These are phyloP conservation scores for Tetheella fluctuosa DNA, from an alignment of 2,888 invertebrate genomes.

Conservation along the genomic window DNA sequence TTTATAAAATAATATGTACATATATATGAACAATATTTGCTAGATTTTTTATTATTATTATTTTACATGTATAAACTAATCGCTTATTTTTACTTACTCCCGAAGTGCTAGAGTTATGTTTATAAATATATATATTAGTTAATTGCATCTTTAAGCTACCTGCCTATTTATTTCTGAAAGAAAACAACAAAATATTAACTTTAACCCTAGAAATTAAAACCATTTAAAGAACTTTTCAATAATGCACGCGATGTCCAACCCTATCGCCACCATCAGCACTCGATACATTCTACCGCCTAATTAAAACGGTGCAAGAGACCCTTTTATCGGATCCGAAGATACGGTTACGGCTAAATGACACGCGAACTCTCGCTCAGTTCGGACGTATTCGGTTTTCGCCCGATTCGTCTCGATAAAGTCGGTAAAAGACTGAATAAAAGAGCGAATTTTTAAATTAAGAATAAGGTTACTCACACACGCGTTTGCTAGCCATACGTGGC, in stretches of 20 bases:
- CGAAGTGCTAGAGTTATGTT: too few relatives aligned
- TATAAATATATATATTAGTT: too few relatives aligned
- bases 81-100: too few relatives aligned
- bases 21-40: too few relatives aligned
- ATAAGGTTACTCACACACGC: background rate
- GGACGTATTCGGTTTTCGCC: slow-evolving; percentile 30
- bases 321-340: slow-evolving; percentile 76
- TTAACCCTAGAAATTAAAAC: slow-evolving; percentile 4
- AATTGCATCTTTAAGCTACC: too few relatives aligned
- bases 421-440: background rate
- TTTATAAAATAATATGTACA: too few relatives aligned
- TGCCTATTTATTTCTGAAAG: too few relatives aligned
- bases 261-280: slow-evolving; percentile 56
- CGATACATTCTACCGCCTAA: slow-evolving; percentile 76
- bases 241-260: slow-evolving; percentile 41
- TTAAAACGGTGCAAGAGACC: slow-evolving; percentile 80
- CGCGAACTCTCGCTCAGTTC: slow-evolving; percentile 66
- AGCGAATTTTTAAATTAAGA: slow-evolving; percentile 4
- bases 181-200: too few relatives aligned
- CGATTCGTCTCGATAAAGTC: slow-evolving; percentile 18
- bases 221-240: slow-evolving; percentile 11
- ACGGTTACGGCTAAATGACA: slow-evolving; percentile 74
- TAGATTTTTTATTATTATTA: too few relatives aligned
- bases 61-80: too few relatives aligned
- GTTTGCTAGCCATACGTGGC: background rate